These are phyloP conservation scores for Athalia circularis DNA, from an alignment of 2,888 invertebrate genomes.

Conservation along the genomic window DNA sequence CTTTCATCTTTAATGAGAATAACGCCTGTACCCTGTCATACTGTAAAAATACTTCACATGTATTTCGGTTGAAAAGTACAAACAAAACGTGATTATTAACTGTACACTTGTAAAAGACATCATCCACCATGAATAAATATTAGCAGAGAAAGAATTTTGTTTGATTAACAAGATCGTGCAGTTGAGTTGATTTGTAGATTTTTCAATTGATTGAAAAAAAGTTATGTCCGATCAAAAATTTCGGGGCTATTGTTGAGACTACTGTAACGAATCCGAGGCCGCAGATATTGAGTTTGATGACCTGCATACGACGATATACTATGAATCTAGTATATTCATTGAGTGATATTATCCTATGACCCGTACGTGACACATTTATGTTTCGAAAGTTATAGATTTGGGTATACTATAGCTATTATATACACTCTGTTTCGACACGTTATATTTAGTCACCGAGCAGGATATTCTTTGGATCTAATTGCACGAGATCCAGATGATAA, in stretches of 20 bases:
- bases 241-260: too few species aligned
- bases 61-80: neutral
- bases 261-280: too few species aligned
- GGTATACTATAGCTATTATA: too few species aligned
- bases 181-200: too few species aligned
- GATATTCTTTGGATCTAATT: neutral
- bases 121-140: too few species aligned
- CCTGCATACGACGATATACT: neutral
- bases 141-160: too few species aligned
- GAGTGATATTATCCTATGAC: neutral
- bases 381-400: constrained; percentile 2
- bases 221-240: too few species aligned
- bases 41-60: neutral
- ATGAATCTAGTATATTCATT: neutral
- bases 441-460: neutral
- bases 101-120: too few species aligned
- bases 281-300: too few species aligned
- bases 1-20: neutral
- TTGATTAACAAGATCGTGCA: too few species aligned
- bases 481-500: neutral
- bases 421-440: too few species aligned
- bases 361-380: neutral
- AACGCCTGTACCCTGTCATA: neutral
- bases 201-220: too few species aligned
- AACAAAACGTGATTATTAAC: neutral